These are phyloP conservation scores for Telenomus remus DNA, from an alignment of 1,140 invertebrate species.

Conservation along the genomic window DNA sequence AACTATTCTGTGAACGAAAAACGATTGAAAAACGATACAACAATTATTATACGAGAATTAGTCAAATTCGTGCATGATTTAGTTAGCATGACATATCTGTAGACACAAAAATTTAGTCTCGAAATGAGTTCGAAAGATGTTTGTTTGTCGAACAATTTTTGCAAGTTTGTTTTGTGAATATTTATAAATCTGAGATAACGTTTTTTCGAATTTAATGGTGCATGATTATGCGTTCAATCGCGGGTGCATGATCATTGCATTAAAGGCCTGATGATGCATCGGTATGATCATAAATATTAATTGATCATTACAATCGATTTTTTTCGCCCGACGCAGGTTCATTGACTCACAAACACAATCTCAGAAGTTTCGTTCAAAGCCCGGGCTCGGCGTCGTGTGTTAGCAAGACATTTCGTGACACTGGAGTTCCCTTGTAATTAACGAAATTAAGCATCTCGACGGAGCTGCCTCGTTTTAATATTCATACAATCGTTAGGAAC, in stretches of 20 bases:
- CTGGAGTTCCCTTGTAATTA: conserved; percentile 30
- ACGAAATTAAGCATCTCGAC: conserved; percentile 19
- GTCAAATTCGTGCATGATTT: no score
- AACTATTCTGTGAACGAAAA: no score
- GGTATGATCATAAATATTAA: conserved; percentile 39
- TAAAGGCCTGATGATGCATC: conserved; percentile 23
- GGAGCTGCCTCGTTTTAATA: conserved; percentile 11
- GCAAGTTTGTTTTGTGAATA: conserved; percentile 15
- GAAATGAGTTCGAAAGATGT: no score
- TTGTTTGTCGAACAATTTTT: no score
- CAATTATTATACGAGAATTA: no score
- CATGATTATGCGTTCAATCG: conserved; percentile 35
- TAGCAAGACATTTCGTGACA: conserved; percentile 13
- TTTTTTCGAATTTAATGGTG: conserved; percentile 17
- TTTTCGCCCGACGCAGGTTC: conserved; percentile 17
- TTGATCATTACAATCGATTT: conserved; percentile 34
- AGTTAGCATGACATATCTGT: no score
- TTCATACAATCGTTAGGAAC: conserved; percentile 29
- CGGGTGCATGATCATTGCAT: conserved; percentile 26
- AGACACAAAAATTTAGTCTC: no score
- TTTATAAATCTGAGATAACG: conserved; percentile 6
- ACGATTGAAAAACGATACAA: no score
- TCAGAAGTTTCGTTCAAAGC: no score
- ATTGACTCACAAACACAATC: conserved; percentile 7
- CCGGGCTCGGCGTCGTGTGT: background rate